Evolutionary conservation across 1,140 invertebrate species (phyloP).

Genomic region (Caenorhabditis latens): DNA sequence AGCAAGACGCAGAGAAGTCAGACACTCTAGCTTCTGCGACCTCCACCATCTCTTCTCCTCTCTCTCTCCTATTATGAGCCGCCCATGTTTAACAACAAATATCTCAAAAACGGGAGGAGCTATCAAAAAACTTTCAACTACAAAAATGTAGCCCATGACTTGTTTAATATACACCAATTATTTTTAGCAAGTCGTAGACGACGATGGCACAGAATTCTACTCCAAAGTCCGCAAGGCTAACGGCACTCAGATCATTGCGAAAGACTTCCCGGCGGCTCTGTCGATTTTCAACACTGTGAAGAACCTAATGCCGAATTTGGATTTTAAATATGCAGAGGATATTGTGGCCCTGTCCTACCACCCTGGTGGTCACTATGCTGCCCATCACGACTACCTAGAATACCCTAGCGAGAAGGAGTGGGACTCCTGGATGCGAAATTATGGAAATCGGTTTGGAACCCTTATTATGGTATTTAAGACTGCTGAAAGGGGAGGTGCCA

Average conservation of each 20-base stretch:
- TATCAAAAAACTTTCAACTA: too few species aligned
- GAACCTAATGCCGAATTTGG: neutral
- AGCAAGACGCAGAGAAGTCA: too few species aligned
- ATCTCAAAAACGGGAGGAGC: too few species aligned
- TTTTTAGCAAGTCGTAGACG: neutral
- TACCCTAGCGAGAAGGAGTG: constrained; percentile 19
- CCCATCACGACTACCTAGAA: constrained; percentile 46
- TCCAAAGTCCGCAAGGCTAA: constrained; percentile 16
- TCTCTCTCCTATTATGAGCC: too few species aligned
- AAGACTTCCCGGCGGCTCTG: neutral
- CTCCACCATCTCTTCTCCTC: too few species aligned
- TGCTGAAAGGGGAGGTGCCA: constrained; percentile 57
- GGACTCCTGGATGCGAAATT: constrained; percentile 44
- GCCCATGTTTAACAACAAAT: too few species aligned
- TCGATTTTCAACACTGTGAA: neutral
- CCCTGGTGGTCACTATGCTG: constrained; percentile 39
- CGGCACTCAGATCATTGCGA: neutral
- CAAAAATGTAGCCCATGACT: too few species aligned
- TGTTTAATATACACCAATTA: neutral
- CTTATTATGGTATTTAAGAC: constrained; percentile 60
- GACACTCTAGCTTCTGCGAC: too few species aligned
- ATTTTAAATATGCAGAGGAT: neutral
- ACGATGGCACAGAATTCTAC: neutral
- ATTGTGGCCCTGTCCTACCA: constrained; percentile 20
- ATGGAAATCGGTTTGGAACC: constrained; percentile 60